phyloP scores from a whole-genome alignment of 2,888 invertebrate species.

The Andrena dorsata region DNA sequence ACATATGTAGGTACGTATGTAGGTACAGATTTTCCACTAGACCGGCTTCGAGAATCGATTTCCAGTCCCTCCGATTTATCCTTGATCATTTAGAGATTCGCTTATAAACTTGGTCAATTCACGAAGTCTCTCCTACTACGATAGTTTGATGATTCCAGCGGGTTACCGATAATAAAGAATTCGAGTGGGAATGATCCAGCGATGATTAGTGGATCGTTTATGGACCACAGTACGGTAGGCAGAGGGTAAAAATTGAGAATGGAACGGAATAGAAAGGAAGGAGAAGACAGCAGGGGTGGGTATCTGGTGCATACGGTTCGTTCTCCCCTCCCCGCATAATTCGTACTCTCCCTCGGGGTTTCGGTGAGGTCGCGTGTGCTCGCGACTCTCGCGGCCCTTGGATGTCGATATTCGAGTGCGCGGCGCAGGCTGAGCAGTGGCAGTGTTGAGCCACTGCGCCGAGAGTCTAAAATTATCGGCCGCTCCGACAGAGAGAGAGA shows the following conservation, averaged over 20 bases:
- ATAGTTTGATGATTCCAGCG: neutral
- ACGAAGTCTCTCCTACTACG: neutral
- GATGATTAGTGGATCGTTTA: neutral
- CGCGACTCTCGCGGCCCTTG: conserved; percentile 68
- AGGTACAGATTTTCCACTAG: conserved; percentile 69
- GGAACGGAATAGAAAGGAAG: neutral
- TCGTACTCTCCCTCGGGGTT: conserved; percentile 50
- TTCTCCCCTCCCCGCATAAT: conserved; percentile 31
- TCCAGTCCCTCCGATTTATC: neutral
- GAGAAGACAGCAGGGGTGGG: conserved; percentile 10
- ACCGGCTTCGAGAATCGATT: conserved; percentile 53
- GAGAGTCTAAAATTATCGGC: conserved; percentile 83
- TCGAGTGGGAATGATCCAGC: neutral
- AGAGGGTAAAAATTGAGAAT: conserved; percentile 6
- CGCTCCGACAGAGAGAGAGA: conserved; percentile 56
- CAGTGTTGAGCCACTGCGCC: conserved; percentile 78
- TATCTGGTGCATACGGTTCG: conserved; percentile 24
- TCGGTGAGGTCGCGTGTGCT: conserved; percentile 56
- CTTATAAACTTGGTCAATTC: neutral
- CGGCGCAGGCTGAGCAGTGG: conserved; percentile 82
- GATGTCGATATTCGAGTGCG: conserved; percentile 84
- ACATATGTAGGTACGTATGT: too few relatives aligned
- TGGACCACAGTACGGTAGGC: neutral
- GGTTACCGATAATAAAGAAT: neutral
- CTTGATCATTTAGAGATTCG: neutral